A percentile compares a stretch with the other conserved stretches of the same genome.
Evolutionary conservation across 2,113 vertebrate genomes (phyloP).

Genomic region (Cyanistes caeruleus): DNA sequence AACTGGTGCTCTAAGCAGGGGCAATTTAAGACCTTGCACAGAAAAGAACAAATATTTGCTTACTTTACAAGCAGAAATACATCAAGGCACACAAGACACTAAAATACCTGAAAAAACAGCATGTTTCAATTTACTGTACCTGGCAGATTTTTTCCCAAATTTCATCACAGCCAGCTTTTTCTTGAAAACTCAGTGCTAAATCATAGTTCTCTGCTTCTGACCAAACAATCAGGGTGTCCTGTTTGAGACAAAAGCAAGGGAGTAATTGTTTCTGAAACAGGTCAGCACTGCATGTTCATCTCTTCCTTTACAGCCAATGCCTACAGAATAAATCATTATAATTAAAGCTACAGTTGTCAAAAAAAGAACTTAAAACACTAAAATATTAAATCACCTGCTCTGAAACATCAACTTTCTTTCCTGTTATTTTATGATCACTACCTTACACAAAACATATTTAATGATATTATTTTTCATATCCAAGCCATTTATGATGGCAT

Average conservation of each 20-base stretch:
- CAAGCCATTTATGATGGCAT: not conserved
- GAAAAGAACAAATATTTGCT: not conserved
- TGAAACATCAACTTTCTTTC: not conserved
- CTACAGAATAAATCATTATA: not conserved
- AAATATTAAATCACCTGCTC: not conserved
- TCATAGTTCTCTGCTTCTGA: constrained; percentile 99
- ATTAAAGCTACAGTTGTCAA: not conserved
- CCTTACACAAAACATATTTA: not conserved
- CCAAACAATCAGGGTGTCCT: constrained; percentile 99
- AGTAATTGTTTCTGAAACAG: not conserved
- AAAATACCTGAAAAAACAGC: not conserved
- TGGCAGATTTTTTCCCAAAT: constrained; percentile 99
- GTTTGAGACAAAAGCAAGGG: constrained; percentile 1
- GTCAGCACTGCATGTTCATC: not conserved
- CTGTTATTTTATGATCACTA: not conserved
- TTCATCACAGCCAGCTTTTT: constrained; percentile 98
- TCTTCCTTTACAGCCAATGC: not conserved
- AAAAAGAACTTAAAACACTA: not conserved
- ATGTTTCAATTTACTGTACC: constrained; percentile 75
- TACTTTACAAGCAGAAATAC: not conserved
- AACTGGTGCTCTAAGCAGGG: not conserved
- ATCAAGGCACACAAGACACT: not conserved
- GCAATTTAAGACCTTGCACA: not conserved
- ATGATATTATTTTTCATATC: not conserved
- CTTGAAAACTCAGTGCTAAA: constrained; percentile 97